Percentiles rank a stretch among this genome's conserved stretches.
Evolutionary conservation across 2,888 invertebrate genomes (phyloP).

Genomic region (Dexiosoma caninum): DNA sequence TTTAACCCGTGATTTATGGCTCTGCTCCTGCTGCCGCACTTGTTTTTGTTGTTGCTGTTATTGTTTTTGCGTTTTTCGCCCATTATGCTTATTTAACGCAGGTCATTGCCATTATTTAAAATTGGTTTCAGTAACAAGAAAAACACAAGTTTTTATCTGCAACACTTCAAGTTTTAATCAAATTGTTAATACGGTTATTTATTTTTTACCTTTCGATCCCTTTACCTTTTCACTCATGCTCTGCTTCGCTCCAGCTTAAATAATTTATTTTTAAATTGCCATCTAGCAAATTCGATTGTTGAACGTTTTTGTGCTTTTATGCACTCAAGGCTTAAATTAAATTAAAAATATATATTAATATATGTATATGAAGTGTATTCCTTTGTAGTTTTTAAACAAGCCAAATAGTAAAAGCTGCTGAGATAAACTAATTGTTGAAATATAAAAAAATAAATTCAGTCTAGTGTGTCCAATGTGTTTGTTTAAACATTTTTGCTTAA

Average conservation of each 20-base stretch:
- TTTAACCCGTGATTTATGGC: slow-evolving; percentile 53
- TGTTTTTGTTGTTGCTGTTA: neutral
- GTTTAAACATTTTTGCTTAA: neutral
- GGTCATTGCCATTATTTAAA: slow-evolving; percentile 9
- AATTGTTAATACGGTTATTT: slow-evolving; percentile 27
- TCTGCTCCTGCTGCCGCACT: slow-evolving; percentile 5
- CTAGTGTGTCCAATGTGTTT: neutral
- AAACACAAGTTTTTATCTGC: slow-evolving; percentile 13
- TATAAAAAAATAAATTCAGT: neutral
- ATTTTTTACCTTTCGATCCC: slow-evolving; percentile 29
- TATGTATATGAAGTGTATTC: too few species aligned
- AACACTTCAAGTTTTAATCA: slow-evolving; percentile 49
- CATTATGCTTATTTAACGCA: neutral
- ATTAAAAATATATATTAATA: neutral
- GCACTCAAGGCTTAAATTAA: neutral
- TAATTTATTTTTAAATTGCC: slow-evolving; percentile 38
- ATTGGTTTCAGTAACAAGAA: slow-evolving; percentile 4
- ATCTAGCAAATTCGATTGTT: neutral
- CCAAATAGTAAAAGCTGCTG: neutral
- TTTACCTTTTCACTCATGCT: neutral
- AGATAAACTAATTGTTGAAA: neutral
- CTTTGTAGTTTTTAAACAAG: neutral
- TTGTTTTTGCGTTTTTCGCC: neutral
- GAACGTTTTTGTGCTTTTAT: neutral
- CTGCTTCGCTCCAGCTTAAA: too few species aligned